Evolutionary conservation across 2,113 vertebrate genomes (phyloP), one percentile per base, ranked within the genome.

Genomic region (Phasianus colchicus): DNA sequence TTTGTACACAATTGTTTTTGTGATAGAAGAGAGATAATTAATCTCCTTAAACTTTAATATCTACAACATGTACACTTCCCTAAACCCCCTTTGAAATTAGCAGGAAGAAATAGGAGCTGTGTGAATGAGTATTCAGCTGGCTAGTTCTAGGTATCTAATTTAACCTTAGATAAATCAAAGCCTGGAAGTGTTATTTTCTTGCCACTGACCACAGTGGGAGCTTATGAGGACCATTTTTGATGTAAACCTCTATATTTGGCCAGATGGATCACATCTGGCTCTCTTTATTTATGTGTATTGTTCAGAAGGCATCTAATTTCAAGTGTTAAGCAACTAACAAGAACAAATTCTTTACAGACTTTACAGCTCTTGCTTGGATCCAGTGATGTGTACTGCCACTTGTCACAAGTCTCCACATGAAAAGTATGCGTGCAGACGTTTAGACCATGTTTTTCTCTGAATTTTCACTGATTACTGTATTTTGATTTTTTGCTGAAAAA

Each of bases 311-410:
- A 65, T 91, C 78, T 89, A 79, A 88, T 96, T 95, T 90, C 73
- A 89, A 88, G 83, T 52, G 79, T 86, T 93, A 92, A 95, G 24
- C 36, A 74, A 29, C 87, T 93, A 96, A 96, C 91, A 96, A 95
- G 94, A 95, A 92, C 80, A 92, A 83, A 88, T 77, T 67, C 38
- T 86, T 94, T 61, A 67, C 50, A 90, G 19, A 67, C 75, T 86
- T 38, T 38, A 38, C 38, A 38, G 13, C 64, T 71, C 82, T 83
- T 79, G 65, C 79, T 75, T 95, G 60, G 34, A 88, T 38, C n/a
- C 24, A 90, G 10, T n/a, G 42, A 42, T 43, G 60, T 55, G 24
- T 74, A 32, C 38, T 93, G 83, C 91, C 79, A 67, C 25, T 67
- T 60, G 69, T 52, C 76, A 74, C 21, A 80, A 45, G 10, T 24